Percentiles rank a stretch among this genome's conserved stretches.
These are phyloP conservation scores for Hydriomena furcata DNA, from an alignment of 2,888 invertebrate species.

Conservation along the genomic window DNA sequence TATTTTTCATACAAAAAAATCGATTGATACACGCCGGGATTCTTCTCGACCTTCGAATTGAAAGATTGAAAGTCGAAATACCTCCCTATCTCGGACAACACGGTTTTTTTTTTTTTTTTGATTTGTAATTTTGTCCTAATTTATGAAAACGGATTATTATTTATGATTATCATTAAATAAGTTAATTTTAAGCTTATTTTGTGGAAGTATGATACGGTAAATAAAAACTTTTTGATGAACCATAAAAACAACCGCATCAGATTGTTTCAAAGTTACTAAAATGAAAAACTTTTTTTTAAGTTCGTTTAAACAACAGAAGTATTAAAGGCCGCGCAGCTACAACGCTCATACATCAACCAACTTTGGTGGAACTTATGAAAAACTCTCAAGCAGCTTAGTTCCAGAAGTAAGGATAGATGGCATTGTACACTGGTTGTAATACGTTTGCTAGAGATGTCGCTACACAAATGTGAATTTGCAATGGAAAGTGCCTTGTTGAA, in stretches of 20 bases:
- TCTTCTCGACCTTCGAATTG: too few relatives aligned
- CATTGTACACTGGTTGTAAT: slow-evolving; percentile 4
- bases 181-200: background rate
- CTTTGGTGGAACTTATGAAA: slow-evolving; percentile 25
- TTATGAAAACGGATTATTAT: background rate
- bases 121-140: too few relatives aligned
- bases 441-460: slow-evolving; percentile 27
- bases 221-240: slow-evolving; percentile 12
- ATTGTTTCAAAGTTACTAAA: slow-evolving; percentile 2
- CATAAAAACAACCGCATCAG: slow-evolving; percentile 6
- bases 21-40: too few relatives aligned
- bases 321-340: too few relatives aligned
- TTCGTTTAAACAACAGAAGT: too few relatives aligned
- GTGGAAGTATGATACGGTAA: background rate
- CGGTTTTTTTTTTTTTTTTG: too few relatives aligned
- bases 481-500: slow-evolving; percentile 17
- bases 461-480: slow-evolving; percentile 17
- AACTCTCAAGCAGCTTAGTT: slow-evolving; percentile 23
- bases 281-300: too few relatives aligned
- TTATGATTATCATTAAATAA: background rate
- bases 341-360: slow-evolving; percentile 26
- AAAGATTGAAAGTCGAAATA: too few relatives aligned
- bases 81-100: too few relatives aligned
- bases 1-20: too few relatives aligned
- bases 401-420: slow-evolving; percentile 21